Evolutionary conservation across 2,113 vertebrate species (phyloP).

Genomic region (Callochromis pleurospilus): DNA sequence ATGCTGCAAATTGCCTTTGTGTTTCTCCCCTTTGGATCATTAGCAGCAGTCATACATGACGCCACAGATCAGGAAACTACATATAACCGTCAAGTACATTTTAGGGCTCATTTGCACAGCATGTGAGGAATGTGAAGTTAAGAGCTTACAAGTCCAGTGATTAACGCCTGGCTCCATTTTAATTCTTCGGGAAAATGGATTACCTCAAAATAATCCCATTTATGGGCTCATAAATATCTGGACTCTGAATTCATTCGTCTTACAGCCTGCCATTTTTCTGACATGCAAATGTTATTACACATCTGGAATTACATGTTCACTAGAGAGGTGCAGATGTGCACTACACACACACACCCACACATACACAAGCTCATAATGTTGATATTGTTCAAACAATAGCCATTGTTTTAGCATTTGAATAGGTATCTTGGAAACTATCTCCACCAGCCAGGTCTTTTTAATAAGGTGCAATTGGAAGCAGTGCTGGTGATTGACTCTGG

Average conservation of each 20-base stretch:
- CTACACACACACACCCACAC: background rate
- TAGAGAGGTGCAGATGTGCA: background rate
- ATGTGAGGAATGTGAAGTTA: slow-evolving; percentile 37
- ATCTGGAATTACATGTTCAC: slow-evolving; percentile 19
- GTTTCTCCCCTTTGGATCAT: slow-evolving; percentile 44
- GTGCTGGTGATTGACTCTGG: background rate
- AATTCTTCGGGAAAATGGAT: slow-evolving; percentile 39
- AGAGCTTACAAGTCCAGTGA: slow-evolving; percentile 35
- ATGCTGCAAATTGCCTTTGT: slow-evolving; percentile 47
- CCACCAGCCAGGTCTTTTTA: background rate
- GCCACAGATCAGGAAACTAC: slow-evolving; percentile 36
- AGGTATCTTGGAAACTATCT: slow-evolving; percentile 6
- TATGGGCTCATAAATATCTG: slow-evolving; percentile 54
- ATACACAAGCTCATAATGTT: background rate
- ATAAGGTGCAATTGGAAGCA: slow-evolving; percentile 43
- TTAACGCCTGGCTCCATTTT: slow-evolving; percentile 39
- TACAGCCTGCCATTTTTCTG: slow-evolving; percentile 8
- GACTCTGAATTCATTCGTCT: slow-evolving; percentile 20
- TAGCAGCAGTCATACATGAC: slow-evolving; percentile 42
- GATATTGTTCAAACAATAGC: slow-evolving; percentile 13
- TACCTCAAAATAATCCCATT: slow-evolving; percentile 59
- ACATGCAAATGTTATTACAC: slow-evolving; percentile 21
- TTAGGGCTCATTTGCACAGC: slow-evolving; percentile 57
- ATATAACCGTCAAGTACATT: slow-evolving; percentile 40
- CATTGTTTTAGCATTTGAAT: slow-evolving; percentile 14